Conservation (phyloP, 2,888 invertebrate species). For the Hyposoter dolosus region DNA sequence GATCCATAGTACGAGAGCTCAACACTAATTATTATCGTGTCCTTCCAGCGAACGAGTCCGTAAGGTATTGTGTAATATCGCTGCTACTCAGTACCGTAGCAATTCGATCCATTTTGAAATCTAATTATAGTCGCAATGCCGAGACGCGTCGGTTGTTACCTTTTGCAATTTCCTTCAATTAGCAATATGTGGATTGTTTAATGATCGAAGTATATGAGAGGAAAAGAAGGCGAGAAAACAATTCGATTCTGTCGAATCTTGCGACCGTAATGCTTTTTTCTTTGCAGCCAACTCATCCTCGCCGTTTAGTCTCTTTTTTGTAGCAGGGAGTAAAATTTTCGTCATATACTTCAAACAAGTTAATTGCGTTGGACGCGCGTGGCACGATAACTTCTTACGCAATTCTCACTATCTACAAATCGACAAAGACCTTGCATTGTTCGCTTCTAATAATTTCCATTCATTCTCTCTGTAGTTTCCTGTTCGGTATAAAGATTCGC, state of each 20-base stretch:
- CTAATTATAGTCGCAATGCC: slow-evolving; percentile 49
- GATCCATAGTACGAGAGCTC: slow-evolving; percentile 21
- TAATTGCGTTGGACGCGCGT: slow-evolving; percentile 39
- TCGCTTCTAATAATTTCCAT: slow-evolving; percentile 47
- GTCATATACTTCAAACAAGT: slow-evolving; percentile 23
- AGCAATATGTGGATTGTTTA: slow-evolving; percentile 52
- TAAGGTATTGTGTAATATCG: slow-evolving; percentile 51
- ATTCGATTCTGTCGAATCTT: not conserved
- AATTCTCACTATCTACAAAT: slow-evolving; percentile 47
- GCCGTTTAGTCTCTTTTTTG: slow-evolving; percentile 17
- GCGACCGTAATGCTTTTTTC: not conserved
- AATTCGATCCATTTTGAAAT: slow-evolving; percentile 59
- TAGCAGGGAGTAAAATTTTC: not conserved
- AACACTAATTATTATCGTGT: slow-evolving; percentile 15
- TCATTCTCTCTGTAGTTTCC: slow-evolving; percentile 40
- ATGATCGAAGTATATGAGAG: slow-evolving; percentile 46
- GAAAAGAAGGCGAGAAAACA: slow-evolving; percentile 9
- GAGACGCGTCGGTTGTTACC: slow-evolving; percentile 30
- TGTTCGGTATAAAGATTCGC: slow-evolving; percentile 28
- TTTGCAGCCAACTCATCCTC: not conserved
- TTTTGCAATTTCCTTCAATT: slow-evolving; percentile 53
- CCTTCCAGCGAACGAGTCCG: slow-evolving; percentile 4
- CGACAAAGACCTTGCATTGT: slow-evolving; percentile 60
- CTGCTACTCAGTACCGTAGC: slow-evolving; percentile 15
- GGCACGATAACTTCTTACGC: slow-evolving; percentile 20